Evolutionary conservation across 2,113 vertebrate species (phyloP).

Genomic region (Daubentonia madagascariensis): DNA sequence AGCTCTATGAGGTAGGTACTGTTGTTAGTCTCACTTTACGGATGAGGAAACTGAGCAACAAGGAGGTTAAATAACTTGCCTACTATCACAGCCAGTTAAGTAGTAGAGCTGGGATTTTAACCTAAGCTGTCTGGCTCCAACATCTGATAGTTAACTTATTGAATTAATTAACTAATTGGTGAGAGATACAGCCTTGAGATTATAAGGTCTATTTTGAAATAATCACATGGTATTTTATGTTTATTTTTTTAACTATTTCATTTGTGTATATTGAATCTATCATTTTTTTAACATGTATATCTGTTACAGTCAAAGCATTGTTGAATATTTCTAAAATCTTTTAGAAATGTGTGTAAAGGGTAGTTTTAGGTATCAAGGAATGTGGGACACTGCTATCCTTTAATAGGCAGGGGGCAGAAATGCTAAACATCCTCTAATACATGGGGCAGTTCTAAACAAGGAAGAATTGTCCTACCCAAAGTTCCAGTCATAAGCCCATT

Average conservation of each 20-base stretch:
- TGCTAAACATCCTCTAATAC: not conserved
- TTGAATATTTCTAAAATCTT: slow-evolving; percentile 1
- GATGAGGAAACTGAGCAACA: not conserved
- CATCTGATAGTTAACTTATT: not conserved
- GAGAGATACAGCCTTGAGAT: not conserved
- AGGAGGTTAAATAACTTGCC: not conserved
- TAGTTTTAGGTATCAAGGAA: not conserved
- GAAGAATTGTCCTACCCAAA: not conserved
- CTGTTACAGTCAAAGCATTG: not conserved
- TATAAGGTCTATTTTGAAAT: slow-evolving; percentile 21
- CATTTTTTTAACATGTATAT: not conserved
- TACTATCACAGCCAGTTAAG: not conserved
- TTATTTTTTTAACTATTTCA: not conserved
- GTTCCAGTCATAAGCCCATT: not conserved
- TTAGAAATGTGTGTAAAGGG: not conserved
- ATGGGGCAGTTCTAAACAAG: not conserved
- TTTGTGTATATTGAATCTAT: slow-evolving; percentile 7
- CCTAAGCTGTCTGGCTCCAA: not conserved
- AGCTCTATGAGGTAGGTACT: not conserved
- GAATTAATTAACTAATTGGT: not conserved
- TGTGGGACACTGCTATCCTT: not conserved
- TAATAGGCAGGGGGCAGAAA: not conserved
- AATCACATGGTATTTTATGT: not conserved
- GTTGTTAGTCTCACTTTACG: not conserved
- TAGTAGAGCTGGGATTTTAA: not conserved